Base-by-base conservation (phyloP, 2,888 invertebrate species). In the Homarus gammarus region DNA sequence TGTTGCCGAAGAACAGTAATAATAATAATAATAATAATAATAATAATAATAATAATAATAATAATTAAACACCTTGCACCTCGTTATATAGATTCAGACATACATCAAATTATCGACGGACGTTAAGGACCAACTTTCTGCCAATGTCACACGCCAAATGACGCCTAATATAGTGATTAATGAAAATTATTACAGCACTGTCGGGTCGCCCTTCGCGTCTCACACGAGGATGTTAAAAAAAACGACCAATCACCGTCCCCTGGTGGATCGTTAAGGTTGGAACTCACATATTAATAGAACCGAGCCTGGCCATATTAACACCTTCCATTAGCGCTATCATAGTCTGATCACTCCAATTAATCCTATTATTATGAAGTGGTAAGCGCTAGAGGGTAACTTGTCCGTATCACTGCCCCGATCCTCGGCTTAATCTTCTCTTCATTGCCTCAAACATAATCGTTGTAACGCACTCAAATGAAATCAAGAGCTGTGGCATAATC, bases 311-410 rank as follows among this genome's bases (percentile, higher is more conserved):
- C 70, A 70, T 70, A 70, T 70, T 27, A 70, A 22, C 70, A 70
- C 33, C 70, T 1, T 70, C 70, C 31, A 70, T 70, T 70, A 70
- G 31, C 70, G 70, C 70, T 27, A 70, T 70, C 70, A 70, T 27
- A 31, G 70, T 70, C 70, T 70, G 70, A 70, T 70, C 70, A 70
- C 70, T 27, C 70, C 70, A 70, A 70, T 70, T 70, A 70, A 70
- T 70, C 31, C 70, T 31, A 70, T 70, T 70, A 70, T 33, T 27
- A 70, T 70, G 70, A 70, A 70, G 70, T 6, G 10, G 70, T 70
- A 27, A 70, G 70, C 22, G 36, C 27, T 70, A 70, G 70, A 31
- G 70, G 70, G 70, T 33, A 70, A 70, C 70, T n/a, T 27, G 70
- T 70, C 70, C 31, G 27, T 27, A 33, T 10, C 70, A 15, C 3